Conservation (phyloP, 2,888 invertebrate species). For the Siphlonurus alternatus region DNA sequence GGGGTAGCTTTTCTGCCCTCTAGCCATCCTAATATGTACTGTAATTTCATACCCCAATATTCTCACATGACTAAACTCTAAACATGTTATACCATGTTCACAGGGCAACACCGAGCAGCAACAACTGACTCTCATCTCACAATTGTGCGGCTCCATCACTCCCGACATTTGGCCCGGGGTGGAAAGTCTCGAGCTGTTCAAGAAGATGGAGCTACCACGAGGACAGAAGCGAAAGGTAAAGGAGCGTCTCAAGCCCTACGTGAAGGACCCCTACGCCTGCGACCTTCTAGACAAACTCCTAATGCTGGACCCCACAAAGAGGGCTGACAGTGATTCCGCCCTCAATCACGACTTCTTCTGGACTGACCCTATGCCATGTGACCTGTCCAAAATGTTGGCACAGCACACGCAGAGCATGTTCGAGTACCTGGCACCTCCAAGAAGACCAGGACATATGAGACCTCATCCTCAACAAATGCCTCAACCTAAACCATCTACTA, state of each 20-base stretch:
- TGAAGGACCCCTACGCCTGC: constrained; percentile 81
- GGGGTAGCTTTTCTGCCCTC: no score
- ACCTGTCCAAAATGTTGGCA: constrained; percentile 78
- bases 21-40: no score
- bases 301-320: constrained; percentile 77
- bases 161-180: constrained; percentile 90
- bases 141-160: constrained; percentile 90
- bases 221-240: constrained; percentile 61
- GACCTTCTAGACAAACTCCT: constrained; percentile 84
- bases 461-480: constrained; percentile 11
- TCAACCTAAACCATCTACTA: constrained; percentile 22
- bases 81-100: no score
- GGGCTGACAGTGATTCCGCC: constrained; percentile 78
- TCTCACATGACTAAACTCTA: no score
- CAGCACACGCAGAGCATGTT: constrained; percentile 89
- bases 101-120: constrained; percentile 90
- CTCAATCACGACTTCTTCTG: constrained; percentile 97
- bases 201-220: constrained; percentile 72
- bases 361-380: constrained; percentile 92
- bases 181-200: constrained; percentile 72
- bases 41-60: no score
- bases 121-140: constrained; percentile 85
- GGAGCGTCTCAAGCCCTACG: constrained; percentile 72
- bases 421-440: constrained; percentile 68
- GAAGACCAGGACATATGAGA: constrained; percentile 36